Conservation (phyloP, 37 sponge, comb jelly and placozoan species). For the Spongilla lacustris region DNA sequence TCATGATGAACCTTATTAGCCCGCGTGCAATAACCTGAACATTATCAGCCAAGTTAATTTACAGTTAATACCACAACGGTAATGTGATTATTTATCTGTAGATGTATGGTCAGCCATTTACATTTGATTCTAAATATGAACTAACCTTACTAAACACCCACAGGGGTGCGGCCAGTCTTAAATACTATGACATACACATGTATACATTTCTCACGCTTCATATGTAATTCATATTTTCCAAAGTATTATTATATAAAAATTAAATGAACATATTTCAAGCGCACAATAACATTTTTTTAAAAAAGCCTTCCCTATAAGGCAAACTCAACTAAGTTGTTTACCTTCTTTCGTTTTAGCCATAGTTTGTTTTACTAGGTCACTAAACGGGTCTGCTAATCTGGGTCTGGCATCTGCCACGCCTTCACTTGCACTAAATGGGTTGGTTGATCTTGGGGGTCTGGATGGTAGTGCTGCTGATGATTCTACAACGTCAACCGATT, state of each 20-base stretch:
- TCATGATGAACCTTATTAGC: too few species aligned
- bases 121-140: too few species aligned
- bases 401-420: background rate
- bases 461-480: background rate
- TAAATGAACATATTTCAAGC: background rate
- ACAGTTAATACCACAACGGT: too few species aligned
- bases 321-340: background rate
- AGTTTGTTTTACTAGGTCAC: background rate
- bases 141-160: too few species aligned
- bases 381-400: background rate
- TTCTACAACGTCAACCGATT: background rate
- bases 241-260: background rate
- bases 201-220: background rate
- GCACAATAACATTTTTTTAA: background rate
- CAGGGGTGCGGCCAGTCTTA: background rate
- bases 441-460: background rate
- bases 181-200: background rate
- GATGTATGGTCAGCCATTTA: too few species aligned
- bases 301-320: background rate
- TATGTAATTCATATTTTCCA: background rate
- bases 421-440: background rate
- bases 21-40: too few species aligned
- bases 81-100: too few species aligned
- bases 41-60: too few species aligned
- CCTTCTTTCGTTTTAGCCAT: background rate